A percentile compares a stretch with the other conserved stretches of the same genome.
Conservation (phyloP, 1,140 invertebrate species). For the Drosophila prosaltans region DNA sequence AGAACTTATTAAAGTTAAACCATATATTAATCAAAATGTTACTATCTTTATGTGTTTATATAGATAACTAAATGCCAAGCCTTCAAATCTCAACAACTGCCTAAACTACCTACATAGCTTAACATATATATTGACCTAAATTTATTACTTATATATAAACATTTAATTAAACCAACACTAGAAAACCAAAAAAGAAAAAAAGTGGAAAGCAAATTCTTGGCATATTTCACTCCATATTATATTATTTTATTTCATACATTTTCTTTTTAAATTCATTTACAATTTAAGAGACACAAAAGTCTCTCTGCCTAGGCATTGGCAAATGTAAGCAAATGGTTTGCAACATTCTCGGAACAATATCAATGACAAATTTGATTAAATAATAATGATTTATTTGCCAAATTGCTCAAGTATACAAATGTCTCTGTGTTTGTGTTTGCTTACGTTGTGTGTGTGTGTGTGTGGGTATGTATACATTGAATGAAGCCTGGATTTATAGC, state of each 20-base stretch:
- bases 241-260: no score
- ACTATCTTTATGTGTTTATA: no score
- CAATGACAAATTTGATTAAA: slow-evolving; percentile 81
- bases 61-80: no score
- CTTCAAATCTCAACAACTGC: no score
- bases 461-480: slow-evolving; percentile 40
- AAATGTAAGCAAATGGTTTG: slow-evolving; percentile 44
- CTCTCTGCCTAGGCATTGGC: not conserved
- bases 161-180: not conserved
- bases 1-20: no score
- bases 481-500: slow-evolving; percentile 63
- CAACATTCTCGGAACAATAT: slow-evolving; percentile 67
- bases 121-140: no score
- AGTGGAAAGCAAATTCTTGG: no score
- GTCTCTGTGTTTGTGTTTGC: slow-evolving; percentile 28
- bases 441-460: not conserved
- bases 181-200: no score
- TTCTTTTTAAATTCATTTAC: slow-evolving; percentile 32
- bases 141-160: not conserved
- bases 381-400: slow-evolving; percentile 80
- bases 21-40: no score
- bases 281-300: slow-evolving; percentile 14
- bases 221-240: no score
- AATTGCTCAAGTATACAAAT: slow-evolving; percentile 75
- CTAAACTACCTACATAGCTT: no score